Base-by-base conservation (phyloP, 2,797 vertebrate genomes). In the Menidia menidia region DNA sequence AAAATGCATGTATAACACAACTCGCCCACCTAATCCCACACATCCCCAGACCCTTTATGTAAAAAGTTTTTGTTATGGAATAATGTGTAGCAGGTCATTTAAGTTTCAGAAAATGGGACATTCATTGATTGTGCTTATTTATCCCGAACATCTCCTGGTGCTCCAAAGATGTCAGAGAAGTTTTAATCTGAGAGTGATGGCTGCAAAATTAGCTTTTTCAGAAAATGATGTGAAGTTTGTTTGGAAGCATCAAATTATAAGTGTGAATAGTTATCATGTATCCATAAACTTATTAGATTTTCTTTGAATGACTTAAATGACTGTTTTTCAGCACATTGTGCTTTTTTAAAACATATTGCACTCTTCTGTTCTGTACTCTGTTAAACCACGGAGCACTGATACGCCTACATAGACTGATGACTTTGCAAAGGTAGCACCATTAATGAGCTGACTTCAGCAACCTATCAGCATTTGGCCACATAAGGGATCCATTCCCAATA, bases 361-460 rank as follows among this genome's bases (percentile, higher is more conserved):
- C 60, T 66, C 18, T 45, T 62, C 70, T 25, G 18, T 54, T 64
- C 44, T 47, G 32, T 47, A 30, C 48, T 4, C 45, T 64, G 54
- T 59, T 62, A 78, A 71, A 64, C 63, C 71, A 67, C n/a, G 16
- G 41, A 72, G 64, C 67, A 19, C 54, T 10, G 25, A 59, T 73
- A 58, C 43, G 44, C 71, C 73, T 59, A 59, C 57, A 71, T 66
- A 50, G 68, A 77, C 74, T 73, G 71, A 85, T 85, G 83, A 86
- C 78, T 86, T 81, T 76, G 82, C 78, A 32, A 81, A 82, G 73
- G 80, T 80, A 77, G 60, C 18, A 4, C 59, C 64, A 53, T 84
- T 90, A 90, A 89, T 87, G 80, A 90, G 85, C 84, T 85, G 82
- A 87, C 83, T 85, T 90, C 86, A 87, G 86, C 87, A 71, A 68